These are phyloP conservation scores for Ichneumoninae sp. DNA, from an alignment of 2,888 invertebrate species.

Conservation along the genomic window DNA sequence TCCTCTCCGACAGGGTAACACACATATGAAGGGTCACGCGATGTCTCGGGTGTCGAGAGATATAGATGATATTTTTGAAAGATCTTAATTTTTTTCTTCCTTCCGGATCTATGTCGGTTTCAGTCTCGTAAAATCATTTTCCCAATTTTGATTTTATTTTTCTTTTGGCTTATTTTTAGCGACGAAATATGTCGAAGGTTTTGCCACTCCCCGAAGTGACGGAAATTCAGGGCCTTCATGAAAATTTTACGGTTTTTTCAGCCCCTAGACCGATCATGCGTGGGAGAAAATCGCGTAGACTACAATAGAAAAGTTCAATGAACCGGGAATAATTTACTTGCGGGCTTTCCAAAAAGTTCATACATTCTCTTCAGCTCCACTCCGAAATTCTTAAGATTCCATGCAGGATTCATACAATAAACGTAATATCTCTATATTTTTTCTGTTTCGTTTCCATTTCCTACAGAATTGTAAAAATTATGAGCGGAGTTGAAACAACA, in stretches of 20 bases:
- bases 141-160: background rate
- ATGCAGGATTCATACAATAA: background rate
- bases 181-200: background rate
- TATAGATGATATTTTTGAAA: background rate
- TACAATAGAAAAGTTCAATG: background rate
- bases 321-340: background rate
- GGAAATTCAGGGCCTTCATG: background rate
- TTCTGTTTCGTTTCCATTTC: background rate
- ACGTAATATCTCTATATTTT: background rate
- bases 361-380: background rate
- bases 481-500: background rate
- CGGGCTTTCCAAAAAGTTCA: background rate
- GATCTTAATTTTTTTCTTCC: background rate
- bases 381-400: background rate
- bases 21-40: conserved; percentile 68
- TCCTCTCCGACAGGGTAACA: conserved; percentile 22
- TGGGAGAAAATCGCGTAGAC: background rate
- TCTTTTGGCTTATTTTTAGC: background rate
- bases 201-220: background rate
- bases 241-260: background rate
- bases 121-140: background rate
- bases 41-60: conserved; percentile 62
- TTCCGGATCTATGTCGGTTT: background rate
- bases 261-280: no score
- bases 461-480: background rate